Base-by-base conservation (phyloP, 2,888 invertebrate species). In the Cephus runcator region DNA sequence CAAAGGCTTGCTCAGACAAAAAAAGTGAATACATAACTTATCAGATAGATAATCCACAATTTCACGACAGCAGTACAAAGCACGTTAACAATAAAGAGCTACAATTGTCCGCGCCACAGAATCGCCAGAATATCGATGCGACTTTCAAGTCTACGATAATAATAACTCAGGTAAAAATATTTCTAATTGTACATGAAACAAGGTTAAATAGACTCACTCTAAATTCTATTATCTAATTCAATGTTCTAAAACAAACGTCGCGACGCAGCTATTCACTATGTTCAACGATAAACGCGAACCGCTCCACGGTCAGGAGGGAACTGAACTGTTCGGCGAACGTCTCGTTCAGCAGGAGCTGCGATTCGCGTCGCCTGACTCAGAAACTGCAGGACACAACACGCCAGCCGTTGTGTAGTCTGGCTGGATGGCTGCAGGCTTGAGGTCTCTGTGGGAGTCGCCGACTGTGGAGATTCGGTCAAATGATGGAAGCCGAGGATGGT, bases 401-500 rank as follows among this genome's bases (percentile, higher is more conserved):
- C 23, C 56, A 23, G 56, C 9, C 56, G 56, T 56, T 56, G 56
- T 56, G 23, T 56, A 56, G 56, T 56, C 56, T 56, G 56, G 56
- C 56, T 23, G 2, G 56, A 56, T 9, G 0, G 23, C 56, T 56
- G 23, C 56, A 56, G 56, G 56, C 56, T 56, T 56, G 56, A 56
- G 23, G 23, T 56, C 23, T 56, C 56, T 23, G 56, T 56, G 56
- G 56, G 56, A 56, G 56, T 56, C 56, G 23, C 56, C 56, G 56
- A 56, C 56, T 56, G 56, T 56, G 56, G 56, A 56, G 56, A 56
- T 56, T 56, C 56, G 56, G 56, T 56, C 56, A 56, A 56, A 56
- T 2, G 86, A 89, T 83, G 88, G 88, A 87, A 87, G 84, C 80
- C 83, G 87, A 89, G 90, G 88, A 89, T 89, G 90, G 90, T 85